A percentile compares a stretch with the other conserved stretches of the same genome.
Evolutionary conservation across 2,797 vertebrate species (phyloP).

Genomic region (Sebastes wilsoni): DNA sequence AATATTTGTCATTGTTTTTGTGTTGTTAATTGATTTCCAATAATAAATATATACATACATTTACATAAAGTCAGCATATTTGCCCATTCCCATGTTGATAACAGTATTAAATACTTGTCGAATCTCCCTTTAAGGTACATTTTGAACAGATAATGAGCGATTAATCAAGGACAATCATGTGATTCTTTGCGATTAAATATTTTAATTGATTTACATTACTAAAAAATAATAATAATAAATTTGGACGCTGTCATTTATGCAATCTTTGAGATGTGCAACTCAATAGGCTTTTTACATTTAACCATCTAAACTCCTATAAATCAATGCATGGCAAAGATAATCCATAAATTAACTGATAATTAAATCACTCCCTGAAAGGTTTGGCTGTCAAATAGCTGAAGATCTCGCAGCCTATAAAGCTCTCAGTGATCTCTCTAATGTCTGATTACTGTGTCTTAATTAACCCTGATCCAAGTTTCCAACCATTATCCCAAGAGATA

Average conservation of each 20-base stretch:
- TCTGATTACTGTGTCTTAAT: conserved; percentile 38
- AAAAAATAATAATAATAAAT: no score
- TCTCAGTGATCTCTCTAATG: conserved; percentile 9
- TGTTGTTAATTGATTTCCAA: no score
- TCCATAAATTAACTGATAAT: conserved; percentile 14
- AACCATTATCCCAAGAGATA: neutral
- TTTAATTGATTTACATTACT: no score
- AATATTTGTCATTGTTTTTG: no score
- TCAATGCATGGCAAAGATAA: neutral
- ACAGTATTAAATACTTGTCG: no score
- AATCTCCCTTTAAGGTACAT: no score
- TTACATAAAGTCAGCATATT: no score
- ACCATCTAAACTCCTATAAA: neutral
- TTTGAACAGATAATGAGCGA: no score
- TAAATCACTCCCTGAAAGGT: neutral
- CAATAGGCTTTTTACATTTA: neutral
- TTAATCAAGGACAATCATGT: no score
- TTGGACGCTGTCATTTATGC: neutral
- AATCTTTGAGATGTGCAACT: neutral
- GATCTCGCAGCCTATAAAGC: conserved; percentile 43
- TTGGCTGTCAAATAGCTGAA: conserved; percentile 14
- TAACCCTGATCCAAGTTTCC: conserved; percentile 49
- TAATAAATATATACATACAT: no score
- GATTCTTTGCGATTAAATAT: no score
- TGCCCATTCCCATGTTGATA: no score